These are phyloP conservation scores for Anguilla megastoma DNA, from an alignment of 2,797 vertebrate species.

Conservation along the genomic window DNA sequence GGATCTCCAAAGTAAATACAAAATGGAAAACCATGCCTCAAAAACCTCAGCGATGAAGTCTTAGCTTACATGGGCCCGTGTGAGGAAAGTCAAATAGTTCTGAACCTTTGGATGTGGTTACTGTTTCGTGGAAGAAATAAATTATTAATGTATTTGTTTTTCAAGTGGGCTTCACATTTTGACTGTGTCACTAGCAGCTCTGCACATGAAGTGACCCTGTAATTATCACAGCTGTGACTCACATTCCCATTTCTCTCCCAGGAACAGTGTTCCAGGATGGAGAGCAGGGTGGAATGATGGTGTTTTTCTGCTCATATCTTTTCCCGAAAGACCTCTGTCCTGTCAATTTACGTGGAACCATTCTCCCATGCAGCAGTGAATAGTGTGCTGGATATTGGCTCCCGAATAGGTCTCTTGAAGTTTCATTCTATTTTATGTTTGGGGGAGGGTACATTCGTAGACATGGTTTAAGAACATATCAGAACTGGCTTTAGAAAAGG, in stretches of 20 bases:
- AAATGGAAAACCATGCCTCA: slow-evolving; percentile 9
- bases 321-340: background rate
- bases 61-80: background rate
- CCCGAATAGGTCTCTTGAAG: background rate
- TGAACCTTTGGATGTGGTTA: background rate
- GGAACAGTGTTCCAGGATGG: background rate
- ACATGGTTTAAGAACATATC: background rate
- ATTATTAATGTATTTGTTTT: background rate
- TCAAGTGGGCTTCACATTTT: background rate
- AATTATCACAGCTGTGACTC: background rate
- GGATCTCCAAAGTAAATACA: background rate
- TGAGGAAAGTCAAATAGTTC: background rate
- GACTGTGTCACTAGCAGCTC: background rate
- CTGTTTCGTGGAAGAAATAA: background rate
- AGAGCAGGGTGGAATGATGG: background rate
- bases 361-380: slow-evolving; percentile 2
- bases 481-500: background rate
- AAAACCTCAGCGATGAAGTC: background rate
- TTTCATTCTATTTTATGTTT: background rate
- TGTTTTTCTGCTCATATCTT: background rate
- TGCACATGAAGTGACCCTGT: background rate
- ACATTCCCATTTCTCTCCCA: background rate
- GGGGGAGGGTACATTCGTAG: background rate
- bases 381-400: background rate
- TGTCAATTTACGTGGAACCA: slow-evolving; percentile 11